These are phyloP conservation scores for Chrysochloris asiatica DNA, from an alignment of 2,113 vertebrate genomes.

Conservation along the genomic window DNA sequence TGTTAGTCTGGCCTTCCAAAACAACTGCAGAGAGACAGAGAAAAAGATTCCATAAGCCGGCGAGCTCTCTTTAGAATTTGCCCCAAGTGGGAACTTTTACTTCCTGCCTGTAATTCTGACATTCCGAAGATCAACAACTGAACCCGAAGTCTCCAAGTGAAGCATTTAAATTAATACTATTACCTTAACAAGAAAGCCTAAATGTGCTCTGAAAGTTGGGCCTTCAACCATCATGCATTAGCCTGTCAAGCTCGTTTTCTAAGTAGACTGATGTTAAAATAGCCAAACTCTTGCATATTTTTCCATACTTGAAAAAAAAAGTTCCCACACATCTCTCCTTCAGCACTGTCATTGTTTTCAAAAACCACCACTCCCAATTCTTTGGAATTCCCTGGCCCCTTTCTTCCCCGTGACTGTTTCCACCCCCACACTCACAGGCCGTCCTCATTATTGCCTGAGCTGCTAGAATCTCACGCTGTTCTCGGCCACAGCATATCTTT, in stretches of 20 bases:
- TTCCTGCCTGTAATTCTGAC: not conserved
- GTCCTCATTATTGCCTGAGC: not conserved
- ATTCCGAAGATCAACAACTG: not conserved
- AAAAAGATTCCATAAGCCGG: not conserved
- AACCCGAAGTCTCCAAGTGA: not conserved
- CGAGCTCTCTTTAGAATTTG: not conserved
- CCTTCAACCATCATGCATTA: not conserved
- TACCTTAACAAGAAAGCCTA: not conserved
- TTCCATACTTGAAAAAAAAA: not conserved
- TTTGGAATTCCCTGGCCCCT: not conserved
- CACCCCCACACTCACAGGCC: fast-evolving
- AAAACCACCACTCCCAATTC: not conserved
- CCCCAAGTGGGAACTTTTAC: not conserved
- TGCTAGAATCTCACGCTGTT: not conserved
- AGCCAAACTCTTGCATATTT: not conserved
- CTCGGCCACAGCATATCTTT: not conserved
- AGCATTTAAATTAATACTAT: not conserved
- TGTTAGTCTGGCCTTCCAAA: constrained; percentile 87
- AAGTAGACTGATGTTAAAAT: not conserved
- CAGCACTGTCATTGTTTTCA: not conserved
- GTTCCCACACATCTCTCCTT: not conserved
- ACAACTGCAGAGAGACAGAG: constrained; percentile 76
- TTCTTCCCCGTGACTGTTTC: not conserved
- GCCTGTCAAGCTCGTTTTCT: not conserved
- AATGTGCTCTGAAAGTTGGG: not conserved